These are phyloP conservation scores for Orchestia grillus DNA, from an alignment of 1,140 invertebrate genomes.

Conservation along the genomic window DNA sequence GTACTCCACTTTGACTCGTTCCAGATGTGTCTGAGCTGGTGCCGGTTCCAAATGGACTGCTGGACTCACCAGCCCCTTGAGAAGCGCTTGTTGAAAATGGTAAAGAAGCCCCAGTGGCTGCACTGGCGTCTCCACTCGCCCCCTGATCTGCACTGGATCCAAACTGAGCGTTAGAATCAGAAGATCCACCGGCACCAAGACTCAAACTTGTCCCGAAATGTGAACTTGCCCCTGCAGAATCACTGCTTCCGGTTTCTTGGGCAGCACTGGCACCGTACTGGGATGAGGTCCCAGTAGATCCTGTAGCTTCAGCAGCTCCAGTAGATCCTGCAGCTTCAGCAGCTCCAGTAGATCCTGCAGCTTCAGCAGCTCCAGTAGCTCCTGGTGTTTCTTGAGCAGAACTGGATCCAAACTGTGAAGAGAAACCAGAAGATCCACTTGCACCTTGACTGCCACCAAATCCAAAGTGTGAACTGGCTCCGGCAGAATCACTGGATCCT, in stretches of 20 bases:
- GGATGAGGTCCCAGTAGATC: not conserved
- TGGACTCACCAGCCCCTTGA: not conserved
- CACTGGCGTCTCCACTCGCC: not conserved
- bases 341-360: not conserved
- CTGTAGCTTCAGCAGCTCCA: not conserved
- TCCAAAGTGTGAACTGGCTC: not conserved
- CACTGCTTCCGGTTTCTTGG: not conserved
- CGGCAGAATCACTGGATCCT: not conserved
- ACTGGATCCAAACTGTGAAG: not conserved
- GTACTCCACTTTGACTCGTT: not conserved
- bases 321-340: not conserved
- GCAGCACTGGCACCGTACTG: not conserved
- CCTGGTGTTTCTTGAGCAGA: not conserved
- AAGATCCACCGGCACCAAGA: not conserved
- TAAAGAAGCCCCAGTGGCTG: not conserved
- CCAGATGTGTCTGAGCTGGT: not conserved
- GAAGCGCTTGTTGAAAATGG: not conserved
- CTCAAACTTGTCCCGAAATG: not conserved
- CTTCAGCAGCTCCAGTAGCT: not conserved
- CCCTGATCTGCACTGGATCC: not conserved
- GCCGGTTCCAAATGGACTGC: not conserved
- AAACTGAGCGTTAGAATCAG: not conserved
- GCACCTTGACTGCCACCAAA: not conserved
- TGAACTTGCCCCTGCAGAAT: not conserved
- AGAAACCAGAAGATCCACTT: not conserved